Base-by-base conservation (phyloP, 1,140 invertebrate species). In the Drosophila sp. region DNA sequence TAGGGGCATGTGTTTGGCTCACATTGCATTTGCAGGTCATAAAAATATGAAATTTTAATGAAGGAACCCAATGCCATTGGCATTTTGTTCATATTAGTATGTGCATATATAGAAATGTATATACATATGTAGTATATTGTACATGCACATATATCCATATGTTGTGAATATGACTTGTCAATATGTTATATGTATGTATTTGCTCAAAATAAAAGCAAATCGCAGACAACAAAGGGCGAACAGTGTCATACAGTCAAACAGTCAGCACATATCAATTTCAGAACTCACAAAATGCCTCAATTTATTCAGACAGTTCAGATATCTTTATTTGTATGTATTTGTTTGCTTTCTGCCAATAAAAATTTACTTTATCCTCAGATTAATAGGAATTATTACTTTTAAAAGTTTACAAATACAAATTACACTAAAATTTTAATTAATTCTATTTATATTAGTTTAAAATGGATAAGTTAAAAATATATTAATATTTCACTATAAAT, bases 1-100 rank as follows among this genome's bases (percentile, higher is more conserved):
- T 38, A n/a, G 36, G 36, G 36, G n/a, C 11, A 38, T 38, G 36
- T 38, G 36, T 32, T 48, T 46, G 18, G 14, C 62, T 62, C 59
- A 62, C 40, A 76, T 70, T 73, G 81, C 81, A 74, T 63, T 80
- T 59, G 41, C 73, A 48, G 75, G 54, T 57, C 81, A 64, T 56
- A 66, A 74, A 81, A 53, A 75, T 71, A 69, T 82, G 58, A 36
- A 80, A 74, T 77, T 72, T 78, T 69, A 80, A 84, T 81, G 70
- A 75, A 58, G 29, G 13, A 48, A 65, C 36, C 43, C 59, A 80
- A 69, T 61, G 70, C 48, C 58, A 40, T 29, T 65, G 29, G 41
- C 45, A 62, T 48, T 50, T 54, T 61, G 7, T 18, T 43, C 38
- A 36, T 59, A 45, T 64, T 63, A 62, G 32, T 58, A 41, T 73